A percentile compares a stretch with the other conserved stretches of the same genome.
These are phyloP conservation scores for Magallana nippona DNA, from an alignment of 2,888 invertebrate species.

Conservation along the genomic window DNA sequence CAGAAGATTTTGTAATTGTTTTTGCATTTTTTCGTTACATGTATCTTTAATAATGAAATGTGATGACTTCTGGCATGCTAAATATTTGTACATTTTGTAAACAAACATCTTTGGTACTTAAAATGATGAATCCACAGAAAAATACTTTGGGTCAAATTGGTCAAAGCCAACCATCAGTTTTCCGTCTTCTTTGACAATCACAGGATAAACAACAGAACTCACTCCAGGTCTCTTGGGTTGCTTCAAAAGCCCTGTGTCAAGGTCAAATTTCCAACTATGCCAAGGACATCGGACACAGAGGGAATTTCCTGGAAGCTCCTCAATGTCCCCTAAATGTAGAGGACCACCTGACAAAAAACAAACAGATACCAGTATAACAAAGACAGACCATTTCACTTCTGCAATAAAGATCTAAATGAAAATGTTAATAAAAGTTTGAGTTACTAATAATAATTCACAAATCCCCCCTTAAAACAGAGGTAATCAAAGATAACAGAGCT, in stretches of 20 bases:
- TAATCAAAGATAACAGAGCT: no score
- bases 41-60: no score
- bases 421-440: no score
- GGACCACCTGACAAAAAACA: conserved; percentile 71
- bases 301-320: conserved; percentile 68
- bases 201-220: conserved; percentile 66
- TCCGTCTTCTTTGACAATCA: conserved; percentile 66
- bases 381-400: no score
- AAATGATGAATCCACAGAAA: conserved; percentile 52
- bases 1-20: no score
- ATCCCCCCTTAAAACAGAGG: no score
- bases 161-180: conserved; percentile 72
- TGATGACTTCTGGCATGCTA: no score
- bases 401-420: no score
- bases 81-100: no score
- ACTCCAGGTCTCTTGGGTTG: conserved; percentile 62
- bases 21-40: no score
- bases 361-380: no score
- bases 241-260: conserved; percentile 65
- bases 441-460: no score
- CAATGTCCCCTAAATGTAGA: conserved; percentile 76
- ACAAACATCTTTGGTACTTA: neutral
- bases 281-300: conserved; percentile 76
- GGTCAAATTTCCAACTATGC: conserved; percentile 76
- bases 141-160: conserved; percentile 63